Conservation (phyloP, 2,113 vertebrate species). For the Xerus inauris region DNA sequence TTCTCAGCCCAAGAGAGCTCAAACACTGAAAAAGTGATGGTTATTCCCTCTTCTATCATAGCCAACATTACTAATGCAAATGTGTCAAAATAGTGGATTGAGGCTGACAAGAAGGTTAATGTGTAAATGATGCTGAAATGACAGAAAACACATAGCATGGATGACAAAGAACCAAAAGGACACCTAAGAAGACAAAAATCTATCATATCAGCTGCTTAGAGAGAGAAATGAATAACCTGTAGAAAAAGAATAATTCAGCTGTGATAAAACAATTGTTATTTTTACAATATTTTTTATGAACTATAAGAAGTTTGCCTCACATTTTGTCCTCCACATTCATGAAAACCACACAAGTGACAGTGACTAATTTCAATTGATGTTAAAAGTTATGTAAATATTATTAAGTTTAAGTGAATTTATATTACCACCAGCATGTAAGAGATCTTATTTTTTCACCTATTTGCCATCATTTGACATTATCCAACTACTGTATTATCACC, state of each 20-base stretch:
- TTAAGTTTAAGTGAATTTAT: not conserved
- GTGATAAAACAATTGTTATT: not conserved
- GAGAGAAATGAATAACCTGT: not conserved
- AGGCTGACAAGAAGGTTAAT: constrained; percentile 42
- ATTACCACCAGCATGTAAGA: not conserved
- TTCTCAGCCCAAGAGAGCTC: not conserved
- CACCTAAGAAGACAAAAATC: not conserved
- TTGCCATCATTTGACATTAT: not conserved
- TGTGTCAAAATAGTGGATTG: constrained; percentile 46
- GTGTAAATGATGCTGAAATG: constrained; percentile 53
- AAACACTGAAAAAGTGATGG: constrained; percentile 40
- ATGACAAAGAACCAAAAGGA: constrained; percentile 22
- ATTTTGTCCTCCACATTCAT: not conserved
- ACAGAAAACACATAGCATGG: constrained; percentile 17
- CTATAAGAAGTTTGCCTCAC: not conserved
- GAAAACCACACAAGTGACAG: not conserved
- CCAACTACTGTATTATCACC: not conserved
- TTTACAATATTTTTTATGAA: not conserved
- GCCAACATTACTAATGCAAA: constrained; percentile 52
- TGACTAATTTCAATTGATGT: not conserved
- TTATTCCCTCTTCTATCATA: not conserved
- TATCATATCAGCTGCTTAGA: not conserved
- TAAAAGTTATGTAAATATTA: not conserved
- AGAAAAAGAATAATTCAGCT: not conserved
- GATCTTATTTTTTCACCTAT: not conserved